These are phyloP conservation scores for Chymomyza caudatula DNA, from an alignment of 2,888 invertebrate genomes.

Conservation along the genomic window DNA sequence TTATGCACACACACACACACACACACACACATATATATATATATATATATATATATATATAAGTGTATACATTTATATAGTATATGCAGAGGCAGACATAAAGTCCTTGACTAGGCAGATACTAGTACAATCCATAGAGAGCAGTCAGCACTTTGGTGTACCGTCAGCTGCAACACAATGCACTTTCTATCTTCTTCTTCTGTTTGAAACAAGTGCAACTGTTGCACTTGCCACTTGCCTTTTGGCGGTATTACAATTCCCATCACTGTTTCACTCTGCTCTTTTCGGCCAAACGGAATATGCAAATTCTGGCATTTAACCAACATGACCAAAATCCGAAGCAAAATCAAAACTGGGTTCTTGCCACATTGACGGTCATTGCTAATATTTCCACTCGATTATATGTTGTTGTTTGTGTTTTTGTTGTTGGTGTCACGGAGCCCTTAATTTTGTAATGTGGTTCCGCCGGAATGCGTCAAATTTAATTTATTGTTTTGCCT, in stretches of 20 bases:
- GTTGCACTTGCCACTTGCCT: slow-evolving; percentile 31
- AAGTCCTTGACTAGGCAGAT: background rate
- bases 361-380: slow-evolving; percentile 13
- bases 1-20: background rate
- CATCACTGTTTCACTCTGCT: slow-evolving; percentile 21
- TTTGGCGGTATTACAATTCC: background rate
- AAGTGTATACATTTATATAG: too few relatives aligned
- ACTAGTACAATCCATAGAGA: background rate
- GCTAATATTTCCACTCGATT: too few relatives aligned
- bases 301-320: slow-evolving; percentile 33
- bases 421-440: background rate
- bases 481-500: slow-evolving; percentile 31
- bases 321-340: slow-evolving; percentile 1
- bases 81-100: background rate
- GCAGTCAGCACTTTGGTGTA: background rate
- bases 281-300: slow-evolving; percentile 31
- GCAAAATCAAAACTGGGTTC: slow-evolving; percentile 3
- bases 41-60: background rate
- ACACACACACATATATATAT: background rate
- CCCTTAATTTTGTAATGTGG: background rate
- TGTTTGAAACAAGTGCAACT: slow-evolving; percentile 14
- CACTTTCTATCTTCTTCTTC: slow-evolving; percentile 17
- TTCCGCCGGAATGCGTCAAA: slow-evolving; percentile 15
- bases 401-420: background rate
- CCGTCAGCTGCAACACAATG: background rate